A percentile compares a stretch with the other conserved stretches of the same genome.
phyloP scores from a whole-genome alignment of 2,113 vertebrate genomes.

The Platichthys stellatus region DNA sequence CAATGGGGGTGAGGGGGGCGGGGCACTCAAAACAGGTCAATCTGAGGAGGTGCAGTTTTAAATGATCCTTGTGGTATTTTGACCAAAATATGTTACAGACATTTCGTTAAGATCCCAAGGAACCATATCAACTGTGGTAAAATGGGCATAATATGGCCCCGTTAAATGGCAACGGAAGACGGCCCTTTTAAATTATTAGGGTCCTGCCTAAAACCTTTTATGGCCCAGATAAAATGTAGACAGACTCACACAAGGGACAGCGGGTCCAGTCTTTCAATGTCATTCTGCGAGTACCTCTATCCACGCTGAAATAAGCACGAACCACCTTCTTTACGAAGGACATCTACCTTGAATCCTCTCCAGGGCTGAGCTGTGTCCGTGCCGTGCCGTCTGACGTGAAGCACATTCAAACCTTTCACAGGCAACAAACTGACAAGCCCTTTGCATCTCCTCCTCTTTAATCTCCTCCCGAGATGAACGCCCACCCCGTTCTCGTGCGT shows the following conservation, averaged over 20 bases:
- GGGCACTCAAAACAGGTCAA: no score
- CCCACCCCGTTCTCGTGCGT: not conserved
- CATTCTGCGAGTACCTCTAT: not conserved
- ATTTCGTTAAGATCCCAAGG: no score
- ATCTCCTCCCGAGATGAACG: conserved; percentile 20
- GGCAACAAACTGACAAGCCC: not conserved
- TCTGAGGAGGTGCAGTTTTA: no score
- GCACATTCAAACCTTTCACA: conserved; percentile 10
- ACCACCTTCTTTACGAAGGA: conserved; percentile 15
- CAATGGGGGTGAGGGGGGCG: no score
- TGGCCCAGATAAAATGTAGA: conserved; percentile 13
- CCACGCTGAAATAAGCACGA: conserved; percentile 1
- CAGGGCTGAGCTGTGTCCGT: not conserved
- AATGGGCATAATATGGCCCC: no score
- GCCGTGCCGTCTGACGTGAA: not conserved
- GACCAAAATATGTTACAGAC: no score
- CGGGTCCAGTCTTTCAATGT: not conserved
- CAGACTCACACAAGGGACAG: not conserved
- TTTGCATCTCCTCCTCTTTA: not conserved
- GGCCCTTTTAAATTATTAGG: conserved; percentile 17
- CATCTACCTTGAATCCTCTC: not conserved
- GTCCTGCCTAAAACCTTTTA: conserved; percentile 22
- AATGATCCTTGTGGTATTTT: no score
- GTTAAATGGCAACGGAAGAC: not conserved
- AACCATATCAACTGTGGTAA: no score